phyloP scores from a whole-genome alignment of 2,888 invertebrate genomes.

The Electrophaes corylata region DNA sequence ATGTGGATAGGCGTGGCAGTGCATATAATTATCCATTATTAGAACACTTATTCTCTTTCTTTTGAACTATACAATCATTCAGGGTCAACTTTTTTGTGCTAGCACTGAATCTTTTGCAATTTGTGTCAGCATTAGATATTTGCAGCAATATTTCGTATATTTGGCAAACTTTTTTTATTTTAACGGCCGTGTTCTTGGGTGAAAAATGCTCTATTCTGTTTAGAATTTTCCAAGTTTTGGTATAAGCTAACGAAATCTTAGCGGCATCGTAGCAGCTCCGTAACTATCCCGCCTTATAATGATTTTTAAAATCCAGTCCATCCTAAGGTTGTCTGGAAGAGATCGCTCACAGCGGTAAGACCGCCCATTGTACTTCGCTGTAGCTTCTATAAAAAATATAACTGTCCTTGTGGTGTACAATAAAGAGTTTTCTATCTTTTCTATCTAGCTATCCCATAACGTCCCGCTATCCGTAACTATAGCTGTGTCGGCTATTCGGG shows the following conservation, averaged over 20 bases:
- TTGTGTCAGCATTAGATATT: background rate
- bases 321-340: too few relatives aligned
- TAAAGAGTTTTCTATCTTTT: too few relatives aligned
- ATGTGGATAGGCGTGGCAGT: constrained; percentile 63
- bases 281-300: background rate
- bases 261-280: background rate
- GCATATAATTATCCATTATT: constrained; percentile 58
- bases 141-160: too few relatives aligned
- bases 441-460: too few relatives aligned
- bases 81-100: constrained; percentile 10
- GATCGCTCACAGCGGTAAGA: too few relatives aligned
- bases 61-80: constrained; percentile 63
- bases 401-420: too few relatives aligned
- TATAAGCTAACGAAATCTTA: background rate
- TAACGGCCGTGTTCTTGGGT: background rate
- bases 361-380: too few relatives aligned
- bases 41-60: constrained; percentile 59
- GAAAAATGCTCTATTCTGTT: background rate
- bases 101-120: background rate
- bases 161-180: background rate
- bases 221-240: background rate
- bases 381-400: too few relatives aligned
- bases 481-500: too few relatives aligned
- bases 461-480: too few relatives aligned
- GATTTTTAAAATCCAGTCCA: too few relatives aligned